Conservation (phyloP, 2,888 invertebrate genomes). For the Coronaproctus castanopsis region DNA sequence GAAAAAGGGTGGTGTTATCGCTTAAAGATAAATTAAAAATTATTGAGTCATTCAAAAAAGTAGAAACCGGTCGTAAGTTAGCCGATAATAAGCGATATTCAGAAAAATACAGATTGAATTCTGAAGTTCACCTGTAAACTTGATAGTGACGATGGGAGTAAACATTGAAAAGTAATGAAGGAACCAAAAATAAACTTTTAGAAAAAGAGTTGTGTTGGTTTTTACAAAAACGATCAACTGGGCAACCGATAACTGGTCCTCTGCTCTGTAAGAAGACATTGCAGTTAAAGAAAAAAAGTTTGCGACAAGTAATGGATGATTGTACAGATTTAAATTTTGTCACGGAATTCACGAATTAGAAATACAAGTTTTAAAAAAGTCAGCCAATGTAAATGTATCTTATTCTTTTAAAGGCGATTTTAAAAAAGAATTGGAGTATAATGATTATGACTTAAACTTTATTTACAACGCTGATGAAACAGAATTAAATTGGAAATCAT, state of each 20-base stretch:
- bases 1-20: not conserved
- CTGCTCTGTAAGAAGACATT: not conserved
- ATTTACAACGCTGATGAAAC: constrained; percentile 22
- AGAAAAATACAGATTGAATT: too few relatives aligned
- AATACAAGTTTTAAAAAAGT: constrained; percentile 16
- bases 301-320: constrained; percentile 17
- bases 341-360: constrained; percentile 18
- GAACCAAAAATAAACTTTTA: too few relatives aligned
- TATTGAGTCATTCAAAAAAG: not conserved
- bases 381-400: constrained; percentile 15
- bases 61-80: constrained; percentile 1
- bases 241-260: not conserved
- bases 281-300: constrained; percentile 1
- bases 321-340: constrained; percentile 20
- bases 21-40: not conserved
- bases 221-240: too few relatives aligned
- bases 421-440: constrained; percentile 6
- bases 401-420: constrained; percentile 16
- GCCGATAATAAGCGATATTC: too few relatives aligned
- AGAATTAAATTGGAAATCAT: constrained; percentile 20
- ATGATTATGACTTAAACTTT: constrained; percentile 15
- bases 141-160: too few relatives aligned
- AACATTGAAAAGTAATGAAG: not conserved
- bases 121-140: too few relatives aligned
- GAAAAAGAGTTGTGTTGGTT: too few relatives aligned